These are phyloP conservation scores for Hydractinia echinata DNA, from an alignment of 30 jellyfish, hydroid and myxozoan species.

Conservation along the genomic window DNA sequence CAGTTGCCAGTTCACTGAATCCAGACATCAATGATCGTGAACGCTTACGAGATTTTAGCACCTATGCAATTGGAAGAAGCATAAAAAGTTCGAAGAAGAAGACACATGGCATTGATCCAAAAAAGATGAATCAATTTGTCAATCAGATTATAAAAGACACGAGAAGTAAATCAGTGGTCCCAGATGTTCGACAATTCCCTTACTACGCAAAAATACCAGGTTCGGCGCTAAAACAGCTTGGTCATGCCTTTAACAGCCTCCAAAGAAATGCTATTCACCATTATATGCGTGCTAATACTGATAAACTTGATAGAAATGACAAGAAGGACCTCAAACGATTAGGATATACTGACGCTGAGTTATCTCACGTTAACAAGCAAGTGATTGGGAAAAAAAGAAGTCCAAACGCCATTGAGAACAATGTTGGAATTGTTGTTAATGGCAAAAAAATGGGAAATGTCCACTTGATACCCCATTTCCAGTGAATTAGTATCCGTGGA, in stretches of 20 bases:
- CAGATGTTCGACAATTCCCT: not conserved
- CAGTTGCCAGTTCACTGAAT: not conserved
- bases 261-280: slow-evolving; percentile 1
- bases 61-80: slow-evolving; percentile 5
- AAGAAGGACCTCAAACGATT: not conserved
- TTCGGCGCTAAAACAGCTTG: not conserved
- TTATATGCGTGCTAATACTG: not conserved
- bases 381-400: slow-evolving; percentile 26
- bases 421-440: slow-evolving; percentile 14
- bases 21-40: slow-evolving; percentile 16
- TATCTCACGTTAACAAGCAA: slow-evolving; percentile 20
- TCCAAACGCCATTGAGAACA: not conserved
- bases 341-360: slow-evolving; percentile 20
- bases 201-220: not conserved
- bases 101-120: not conserved
- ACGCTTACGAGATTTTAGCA: not conserved
- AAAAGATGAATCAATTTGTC: slow-evolving; percentile 3
- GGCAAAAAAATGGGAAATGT: slow-evolving; percentile 1
- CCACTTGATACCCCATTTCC: not conserved
- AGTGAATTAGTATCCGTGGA: too few species aligned
- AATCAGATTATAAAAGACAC: not conserved
- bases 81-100: not conserved
- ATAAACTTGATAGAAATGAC: slow-evolving; percentile 8
- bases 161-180: not conserved
- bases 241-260: not conserved